These are phyloP conservation scores for Yponomeuta plumbellus DNA, from an alignment of 2,888 invertebrate species.

Conservation along the genomic window DNA sequence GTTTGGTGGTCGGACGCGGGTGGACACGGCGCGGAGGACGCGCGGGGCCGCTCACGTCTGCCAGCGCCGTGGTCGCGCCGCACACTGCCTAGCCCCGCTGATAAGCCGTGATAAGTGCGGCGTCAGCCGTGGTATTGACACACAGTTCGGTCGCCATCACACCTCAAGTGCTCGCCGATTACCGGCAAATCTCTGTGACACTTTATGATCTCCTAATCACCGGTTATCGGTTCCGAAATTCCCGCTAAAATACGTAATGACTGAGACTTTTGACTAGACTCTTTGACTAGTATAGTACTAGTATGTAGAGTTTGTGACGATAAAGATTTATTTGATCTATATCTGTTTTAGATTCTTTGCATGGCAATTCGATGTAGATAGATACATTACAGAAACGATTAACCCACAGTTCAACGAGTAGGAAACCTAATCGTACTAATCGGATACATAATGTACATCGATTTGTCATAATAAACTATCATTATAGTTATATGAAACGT, in stretches of 20 bases:
- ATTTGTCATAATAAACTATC: too few relatives aligned
- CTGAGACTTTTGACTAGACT: background rate
- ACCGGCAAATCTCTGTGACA: background rate
- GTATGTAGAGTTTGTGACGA: background rate
- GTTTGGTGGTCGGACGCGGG: background rate
- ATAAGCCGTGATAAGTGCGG: conserved; percentile 61
- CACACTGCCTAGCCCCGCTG: conserved; percentile 41
- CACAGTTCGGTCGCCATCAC: background rate
- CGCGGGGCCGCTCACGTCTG: conserved; percentile 39
- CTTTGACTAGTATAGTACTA: background rate
- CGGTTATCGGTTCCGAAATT: background rate
- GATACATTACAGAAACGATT: too few relatives aligned
- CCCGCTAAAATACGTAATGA: background rate
- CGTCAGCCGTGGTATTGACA: background rate
- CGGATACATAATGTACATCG: too few relatives aligned
- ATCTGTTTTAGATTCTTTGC: too few relatives aligned
- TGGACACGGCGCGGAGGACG: conserved; percentile 5
- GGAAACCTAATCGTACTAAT: too few relatives aligned
- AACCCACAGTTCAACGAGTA: too few relatives aligned
- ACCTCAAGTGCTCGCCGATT: conserved; percentile 1
- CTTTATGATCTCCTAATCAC: conserved; percentile 1
- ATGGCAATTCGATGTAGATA: too few relatives aligned
- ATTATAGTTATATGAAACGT: too few relatives aligned
- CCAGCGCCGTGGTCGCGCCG: conserved; percentile 51
- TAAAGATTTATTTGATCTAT: too few relatives aligned